Evolutionary conservation across 2,888 invertebrate species (phyloP), one percentile per base, ranked within the genome.

Genomic region (Disparrhopalites patrizii): DNA sequence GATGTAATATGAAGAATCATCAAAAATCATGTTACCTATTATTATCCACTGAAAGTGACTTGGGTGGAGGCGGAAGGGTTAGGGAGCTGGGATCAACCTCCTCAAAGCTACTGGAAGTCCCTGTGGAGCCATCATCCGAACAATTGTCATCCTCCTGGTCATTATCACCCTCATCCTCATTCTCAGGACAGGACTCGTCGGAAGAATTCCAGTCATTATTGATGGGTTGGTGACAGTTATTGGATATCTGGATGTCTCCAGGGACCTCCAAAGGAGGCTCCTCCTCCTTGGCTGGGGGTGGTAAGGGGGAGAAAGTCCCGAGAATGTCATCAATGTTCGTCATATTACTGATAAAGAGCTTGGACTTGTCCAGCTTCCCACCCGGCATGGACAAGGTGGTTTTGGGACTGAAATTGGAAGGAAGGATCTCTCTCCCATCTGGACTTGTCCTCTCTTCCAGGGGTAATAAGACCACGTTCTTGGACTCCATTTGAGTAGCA

Each of bases 311-410:
- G 30, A 78, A 77, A 15, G 76, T 76, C 5, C 92, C 93, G 68
- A 95, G 82, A 77, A 95, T 85, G 77, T 95, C 94, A 78, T 93
- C 93, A 74, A 94, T 93, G 79, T 93, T 90, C 47, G 87, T 88
- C 79, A 90, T 90, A 65, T 86, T 85, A 13, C 93, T 91, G 73
- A 93, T 91, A 78, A 91, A 95, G 62, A 85, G 80, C 63, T 81
- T 82, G 77, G 74, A 80, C 76, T 82, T 78, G n/a, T 54, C 33
- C 1, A 13, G 25, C 47, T 60, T 60, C 5, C 13, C 15, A 10
- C 8, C 40, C 1, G 20, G 15, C 10, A 13, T 20, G n/a, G 20
- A 18, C 4, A 61, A 18, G 7, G 61, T 61, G 25, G 61, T 50
- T 79, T 60, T 79, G 76, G 15, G 80, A 79, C 76, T 79, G 80